Base-by-base conservation (phyloP, 1,140 invertebrate genomes). In the Drosophila prosaltans region DNA sequence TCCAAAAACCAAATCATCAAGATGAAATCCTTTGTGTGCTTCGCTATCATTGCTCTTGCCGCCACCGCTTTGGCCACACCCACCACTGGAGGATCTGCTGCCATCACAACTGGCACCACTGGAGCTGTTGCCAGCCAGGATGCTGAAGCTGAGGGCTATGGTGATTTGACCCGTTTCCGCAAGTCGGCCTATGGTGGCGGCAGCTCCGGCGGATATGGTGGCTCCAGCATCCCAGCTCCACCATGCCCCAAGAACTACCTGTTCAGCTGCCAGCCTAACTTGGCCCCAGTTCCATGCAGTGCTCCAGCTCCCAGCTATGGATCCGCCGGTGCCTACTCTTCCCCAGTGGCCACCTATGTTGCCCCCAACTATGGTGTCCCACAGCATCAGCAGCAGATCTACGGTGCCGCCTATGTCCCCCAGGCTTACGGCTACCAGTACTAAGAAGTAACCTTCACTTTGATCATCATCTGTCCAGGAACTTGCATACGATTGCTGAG, bases 241-340 rank as follows among this genome's bases (percentile, higher is more conserved):
- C 83, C 88, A 16, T 91, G 88, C 80, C 88, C 88, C 68, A 90
- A 88, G 74, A 91, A 91, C 83, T 91, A 88, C 32, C 60, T 91
- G 78, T 91, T 91, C 80, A 91, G 88, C 83, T 91, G 88, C 77
- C 88, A 91, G 72, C 88, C 88, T 59, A 91, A 83, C 57, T 62
- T 91, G 40, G 88, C 88, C 28, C 88, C 88, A 66, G 88, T 91
- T 24, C 88, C 88, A 4, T 91, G 88, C 83, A 73, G 69, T 36
- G 78, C 83, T 11, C 74, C 83, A 41, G 69, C 86, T 21, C 62
- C 76, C 16, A 71, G 78, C 80, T 88, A 88, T 51, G 85, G 85
- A 68, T 89, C 84, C 57, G 73, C 85, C 48, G 85, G 85, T 28
- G 85, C 85, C 60, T 90, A 90, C 81, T 90, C 85, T 39, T 24